A percentile compares a stretch with the other conserved stretches of the same genome.
Evolutionary conservation across 2,113 vertebrate species (phyloP).

Genomic region (Dermatemys mawii): DNA sequence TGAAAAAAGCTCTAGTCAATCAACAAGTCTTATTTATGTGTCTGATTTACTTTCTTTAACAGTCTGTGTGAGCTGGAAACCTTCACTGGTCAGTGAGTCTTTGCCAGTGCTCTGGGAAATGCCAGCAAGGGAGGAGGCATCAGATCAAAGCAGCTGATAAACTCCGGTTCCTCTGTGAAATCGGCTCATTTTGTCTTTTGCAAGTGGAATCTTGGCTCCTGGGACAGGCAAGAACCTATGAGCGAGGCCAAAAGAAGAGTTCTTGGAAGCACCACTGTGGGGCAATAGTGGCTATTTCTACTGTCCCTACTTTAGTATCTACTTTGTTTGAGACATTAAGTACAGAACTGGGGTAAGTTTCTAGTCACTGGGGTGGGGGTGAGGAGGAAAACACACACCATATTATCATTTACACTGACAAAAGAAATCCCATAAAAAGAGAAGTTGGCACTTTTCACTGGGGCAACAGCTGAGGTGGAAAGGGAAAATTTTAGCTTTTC

Average conservation of each 20-base stretch:
- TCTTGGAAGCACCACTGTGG: no score
- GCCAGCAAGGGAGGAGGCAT: no score
- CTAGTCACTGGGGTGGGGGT: background rate
- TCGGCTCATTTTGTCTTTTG: no score
- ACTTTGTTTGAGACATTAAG: background rate
- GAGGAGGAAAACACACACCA: background rate
- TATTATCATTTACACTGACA: background rate
- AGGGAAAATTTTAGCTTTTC: conserved; percentile 3
- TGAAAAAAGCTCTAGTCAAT: background rate
- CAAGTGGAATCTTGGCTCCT: no score
- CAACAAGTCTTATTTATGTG: background rate
- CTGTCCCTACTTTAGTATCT: background rate
- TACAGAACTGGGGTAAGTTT: background rate
- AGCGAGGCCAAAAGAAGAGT: no score
- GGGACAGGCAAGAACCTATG: no score
- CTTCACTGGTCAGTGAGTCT: no score
- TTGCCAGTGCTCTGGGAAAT: no score
- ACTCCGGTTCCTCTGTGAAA: no score
- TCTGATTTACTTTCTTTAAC: background rate
- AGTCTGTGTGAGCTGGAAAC: background rate
- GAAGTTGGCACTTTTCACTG: background rate
- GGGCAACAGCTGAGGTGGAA: background rate
- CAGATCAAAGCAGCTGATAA: no score
- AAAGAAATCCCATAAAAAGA: conserved; percentile 4
- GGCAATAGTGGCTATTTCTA: background rate